A percentile compares a stretch with the other conserved stretches of the same genome.
Conservation (phyloP, 2,888 invertebrate genomes). For the Scelioninae gen. 1 region DNA sequence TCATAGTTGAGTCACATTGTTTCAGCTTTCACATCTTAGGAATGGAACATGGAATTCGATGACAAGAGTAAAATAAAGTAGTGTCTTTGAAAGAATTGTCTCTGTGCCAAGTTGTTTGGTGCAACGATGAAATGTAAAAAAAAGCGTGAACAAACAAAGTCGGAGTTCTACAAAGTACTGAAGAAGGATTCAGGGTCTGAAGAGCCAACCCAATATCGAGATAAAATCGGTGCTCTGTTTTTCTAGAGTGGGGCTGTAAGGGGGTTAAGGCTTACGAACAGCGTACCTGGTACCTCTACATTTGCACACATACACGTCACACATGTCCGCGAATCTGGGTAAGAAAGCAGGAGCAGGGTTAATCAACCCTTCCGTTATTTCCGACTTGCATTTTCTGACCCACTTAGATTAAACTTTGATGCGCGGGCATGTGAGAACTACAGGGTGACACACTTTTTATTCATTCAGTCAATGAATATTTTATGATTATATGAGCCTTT, state of each 20-base stretch:
- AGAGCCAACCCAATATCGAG: slow-evolving; percentile 55
- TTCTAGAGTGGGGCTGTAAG: slow-evolving; percentile 57
- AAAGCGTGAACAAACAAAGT: slow-evolving; percentile 26
- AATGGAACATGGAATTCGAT: background rate
- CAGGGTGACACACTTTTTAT: slow-evolving; percentile 63
- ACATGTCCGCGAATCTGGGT: slow-evolving; percentile 73
- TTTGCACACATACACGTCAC: slow-evolving; percentile 67
- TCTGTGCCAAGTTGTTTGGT: background rate
- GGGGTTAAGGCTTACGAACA: slow-evolving; percentile 73
- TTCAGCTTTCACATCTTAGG: background rate
- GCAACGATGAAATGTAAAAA: slow-evolving; percentile 19
- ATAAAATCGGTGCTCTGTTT: slow-evolving; percentile 61
- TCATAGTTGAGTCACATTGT: background rate
- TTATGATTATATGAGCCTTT: slow-evolving; percentile 11
- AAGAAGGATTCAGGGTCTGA: slow-evolving; percentile 72
- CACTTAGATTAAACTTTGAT: slow-evolving; percentile 73
- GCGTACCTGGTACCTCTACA: slow-evolving; percentile 81
- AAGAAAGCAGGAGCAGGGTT: slow-evolving; percentile 76
- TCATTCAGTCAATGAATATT: slow-evolving; percentile 63
- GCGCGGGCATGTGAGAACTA: slow-evolving; percentile 40
- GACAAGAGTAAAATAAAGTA: background rate
- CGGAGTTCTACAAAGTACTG: slow-evolving; percentile 76
- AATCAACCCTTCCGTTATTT: slow-evolving; percentile 74
- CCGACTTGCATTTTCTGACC: slow-evolving; percentile 75
- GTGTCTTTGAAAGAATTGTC: background rate